Percentiles rank a stretch among this genome's conserved stretches.
Evolutionary conservation across 2,888 invertebrate genomes (phyloP).

Genomic region (Parthenolecanium corni): DNA sequence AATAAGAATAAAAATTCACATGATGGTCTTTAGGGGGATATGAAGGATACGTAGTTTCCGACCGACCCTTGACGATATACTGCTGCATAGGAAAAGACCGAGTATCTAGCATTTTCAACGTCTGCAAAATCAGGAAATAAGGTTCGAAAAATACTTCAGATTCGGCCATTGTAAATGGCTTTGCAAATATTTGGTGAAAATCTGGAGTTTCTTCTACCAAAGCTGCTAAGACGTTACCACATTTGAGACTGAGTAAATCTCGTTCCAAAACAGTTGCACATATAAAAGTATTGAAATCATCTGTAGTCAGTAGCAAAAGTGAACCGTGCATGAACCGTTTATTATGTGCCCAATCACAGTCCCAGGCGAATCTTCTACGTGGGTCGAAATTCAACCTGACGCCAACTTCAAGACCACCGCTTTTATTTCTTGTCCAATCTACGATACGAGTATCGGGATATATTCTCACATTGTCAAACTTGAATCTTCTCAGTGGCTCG

Average conservation of each 20-base stretch:
- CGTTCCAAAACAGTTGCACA: conserved; percentile 55
- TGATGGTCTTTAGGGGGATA: too few relatives aligned
- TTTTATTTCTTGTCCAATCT: conserved; percentile 12
- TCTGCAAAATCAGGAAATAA: conserved; percentile 59
- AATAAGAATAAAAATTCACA: too few relatives aligned
- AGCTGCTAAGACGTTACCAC: conserved; percentile 12
- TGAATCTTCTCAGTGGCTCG: neutral
- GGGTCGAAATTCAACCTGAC: conserved; percentile 31
- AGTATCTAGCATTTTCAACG: conserved; percentile 48
- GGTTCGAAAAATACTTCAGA: conserved; percentile 72
- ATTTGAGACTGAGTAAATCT: conserved; percentile 36
- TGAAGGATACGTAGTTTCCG: neutral
- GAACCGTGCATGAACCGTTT: conserved; percentile 60
- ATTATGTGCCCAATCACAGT: conserved; percentile 42
- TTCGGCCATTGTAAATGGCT: conserved; percentile 39
- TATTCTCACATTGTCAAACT: conserved; percentile 57
- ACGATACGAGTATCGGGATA: conserved; percentile 41
- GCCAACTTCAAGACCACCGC: conserved; percentile 32
- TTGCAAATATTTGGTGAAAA: neutral
- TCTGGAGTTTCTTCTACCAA: conserved; percentile 1
- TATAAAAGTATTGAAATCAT: conserved; percentile 54
- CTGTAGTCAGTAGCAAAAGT: conserved; percentile 56
- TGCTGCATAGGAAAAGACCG: conserved; percentile 53
- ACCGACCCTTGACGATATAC: conserved; percentile 50
- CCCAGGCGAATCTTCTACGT: conserved; percentile 30